phyloP scores from a whole-genome alignment of 2,113 vertebrate genomes.

The Larimichthys polyactis region DNA sequence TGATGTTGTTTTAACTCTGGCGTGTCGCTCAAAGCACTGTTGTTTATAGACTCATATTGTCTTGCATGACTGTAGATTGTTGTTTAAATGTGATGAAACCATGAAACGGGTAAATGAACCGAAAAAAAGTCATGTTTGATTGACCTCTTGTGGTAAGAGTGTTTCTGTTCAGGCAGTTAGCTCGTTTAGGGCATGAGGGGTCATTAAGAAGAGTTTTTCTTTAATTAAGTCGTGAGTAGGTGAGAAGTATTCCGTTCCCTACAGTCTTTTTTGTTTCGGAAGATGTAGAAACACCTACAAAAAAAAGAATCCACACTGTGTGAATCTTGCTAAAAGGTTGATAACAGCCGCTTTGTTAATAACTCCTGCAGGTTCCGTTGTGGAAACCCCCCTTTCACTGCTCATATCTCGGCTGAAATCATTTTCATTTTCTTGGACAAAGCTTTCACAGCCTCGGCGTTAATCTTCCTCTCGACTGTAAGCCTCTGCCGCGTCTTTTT shows the following conservation, averaged over 20 bases:
- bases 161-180: slow-evolving; percentile 17
- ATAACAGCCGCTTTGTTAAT: slow-evolving; percentile 17
- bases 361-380: neutral
- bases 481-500: neutral
- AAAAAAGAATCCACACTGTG: neutral
- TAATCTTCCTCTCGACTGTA: neutral
- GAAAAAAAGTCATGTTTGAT: slow-evolving; percentile 18
- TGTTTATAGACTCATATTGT: too few relatives aligned
- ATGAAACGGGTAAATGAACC: neutral
- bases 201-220: slow-evolving; percentile 6
- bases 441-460: neutral
- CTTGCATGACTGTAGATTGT: too few relatives aligned
- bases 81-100: too few relatives aligned
- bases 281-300: neutral
- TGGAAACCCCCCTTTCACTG: neutral
- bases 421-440: neutral
- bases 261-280: neutral
- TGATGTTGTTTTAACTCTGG: too few relatives aligned
- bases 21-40: too few relatives aligned
- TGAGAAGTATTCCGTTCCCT: neutral
- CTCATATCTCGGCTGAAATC: neutral
- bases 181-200: neutral
- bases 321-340: neutral
- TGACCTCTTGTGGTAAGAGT: slow-evolving; percentile 32
- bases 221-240: neutral